phyloP scores from a whole-genome alignment of 2,797 vertebrate genomes.

The Natrix natrix region DNA sequence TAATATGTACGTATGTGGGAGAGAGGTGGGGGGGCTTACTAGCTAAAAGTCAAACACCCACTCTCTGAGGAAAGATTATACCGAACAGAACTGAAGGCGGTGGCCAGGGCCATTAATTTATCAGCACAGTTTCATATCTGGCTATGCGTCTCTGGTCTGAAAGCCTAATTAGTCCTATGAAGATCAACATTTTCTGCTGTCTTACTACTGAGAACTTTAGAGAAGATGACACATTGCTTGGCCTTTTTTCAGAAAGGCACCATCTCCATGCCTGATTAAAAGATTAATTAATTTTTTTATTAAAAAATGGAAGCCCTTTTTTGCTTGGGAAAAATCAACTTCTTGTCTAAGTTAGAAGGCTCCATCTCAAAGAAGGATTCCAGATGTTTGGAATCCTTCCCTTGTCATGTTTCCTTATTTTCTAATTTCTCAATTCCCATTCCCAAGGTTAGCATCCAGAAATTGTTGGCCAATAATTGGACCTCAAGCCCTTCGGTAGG shows the following conservation, averaged over 20 bases:
- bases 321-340: too few relatives aligned
- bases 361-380: not conserved
- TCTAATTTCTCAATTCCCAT: not conserved
- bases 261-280: not conserved
- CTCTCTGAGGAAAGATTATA: not conserved
- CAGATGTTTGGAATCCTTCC: too few relatives aligned
- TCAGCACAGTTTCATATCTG: not conserved
- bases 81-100: not conserved
- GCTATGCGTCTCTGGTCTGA: not conserved
- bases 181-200: not conserved
- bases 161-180: not conserved
- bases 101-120: not conserved
- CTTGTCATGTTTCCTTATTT: too few relatives aligned
- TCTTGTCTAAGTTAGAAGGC: not conserved
- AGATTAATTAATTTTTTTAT: not conserved
- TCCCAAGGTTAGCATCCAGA: not conserved
- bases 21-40: not conserved
- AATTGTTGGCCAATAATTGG: not conserved
- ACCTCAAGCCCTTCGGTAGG: not conserved
- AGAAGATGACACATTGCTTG: not conserved
- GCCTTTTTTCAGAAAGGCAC: not conserved
- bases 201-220: constrained; percentile 1
- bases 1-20: not conserved
- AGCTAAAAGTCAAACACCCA: not conserved
- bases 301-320: not conserved